Conservation (phyloP, 2,888 invertebrate species). For the Metellina segmentata region DNA sequence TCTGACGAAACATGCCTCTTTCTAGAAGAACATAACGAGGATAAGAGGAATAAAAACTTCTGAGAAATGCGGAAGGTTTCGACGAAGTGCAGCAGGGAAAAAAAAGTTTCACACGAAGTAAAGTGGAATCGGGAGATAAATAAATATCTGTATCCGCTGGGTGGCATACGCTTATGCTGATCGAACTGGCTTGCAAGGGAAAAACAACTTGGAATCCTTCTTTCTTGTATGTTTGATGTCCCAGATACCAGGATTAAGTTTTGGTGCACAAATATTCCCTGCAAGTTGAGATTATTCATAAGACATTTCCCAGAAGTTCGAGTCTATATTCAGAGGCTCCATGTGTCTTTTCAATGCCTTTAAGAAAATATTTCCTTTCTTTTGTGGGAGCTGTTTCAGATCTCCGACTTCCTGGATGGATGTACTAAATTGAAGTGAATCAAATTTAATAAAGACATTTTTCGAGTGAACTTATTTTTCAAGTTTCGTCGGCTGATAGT, state of each 20-base stretch:
- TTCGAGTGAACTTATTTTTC: too few species aligned
- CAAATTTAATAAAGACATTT: too few species aligned
- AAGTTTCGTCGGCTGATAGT: too few species aligned
- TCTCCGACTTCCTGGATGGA: too few species aligned
- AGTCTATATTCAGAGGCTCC: too few species aligned
- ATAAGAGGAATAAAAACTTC: not conserved
- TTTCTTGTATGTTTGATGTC: conserved; percentile 15
- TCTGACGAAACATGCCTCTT: too few species aligned
- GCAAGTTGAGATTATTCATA: conserved; percentile 21
- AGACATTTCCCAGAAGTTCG: not conserved
- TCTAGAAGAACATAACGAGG: too few species aligned
- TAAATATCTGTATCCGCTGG: not conserved
- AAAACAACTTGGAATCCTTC: conserved; percentile 34
- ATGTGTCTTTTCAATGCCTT: too few species aligned
- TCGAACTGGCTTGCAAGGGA: conserved; percentile 10
- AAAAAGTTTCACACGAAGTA: not conserved
- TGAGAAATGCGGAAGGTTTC: not conserved
- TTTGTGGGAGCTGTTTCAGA: too few species aligned
- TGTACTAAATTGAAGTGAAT: too few species aligned
- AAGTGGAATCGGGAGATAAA: not conserved
- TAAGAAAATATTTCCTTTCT: too few species aligned
- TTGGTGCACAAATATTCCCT: conserved; percentile 10
- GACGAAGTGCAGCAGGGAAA: not conserved
- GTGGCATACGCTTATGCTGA: not conserved
- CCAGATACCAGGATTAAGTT: conserved; percentile 15